A percentile compares a stretch with the other conserved stretches of the same genome.
Evolutionary conservation across 2,888 invertebrate genomes (phyloP).

Genomic region (Frankliniella fusca): DNA sequence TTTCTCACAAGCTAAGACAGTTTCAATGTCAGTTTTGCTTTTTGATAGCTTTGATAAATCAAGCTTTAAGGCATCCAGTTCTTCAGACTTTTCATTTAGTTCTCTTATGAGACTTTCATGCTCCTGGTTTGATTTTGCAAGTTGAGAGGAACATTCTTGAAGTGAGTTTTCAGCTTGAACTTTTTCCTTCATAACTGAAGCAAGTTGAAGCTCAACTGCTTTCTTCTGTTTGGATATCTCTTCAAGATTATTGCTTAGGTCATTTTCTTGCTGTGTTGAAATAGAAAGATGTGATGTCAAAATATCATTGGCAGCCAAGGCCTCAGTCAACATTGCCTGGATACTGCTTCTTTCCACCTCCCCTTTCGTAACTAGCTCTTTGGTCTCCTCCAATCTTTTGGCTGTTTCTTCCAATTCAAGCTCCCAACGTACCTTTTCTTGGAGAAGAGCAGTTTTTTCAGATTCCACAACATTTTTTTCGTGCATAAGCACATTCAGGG

Average conservation of each 20-base stretch:
- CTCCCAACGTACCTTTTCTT: not conserved
- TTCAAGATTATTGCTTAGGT: not conserved
- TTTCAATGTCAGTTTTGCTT: not conserved
- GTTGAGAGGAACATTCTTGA: not conserved
- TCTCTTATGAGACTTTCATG: not conserved
- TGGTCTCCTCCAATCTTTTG: not conserved
- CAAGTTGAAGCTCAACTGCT: not conserved
- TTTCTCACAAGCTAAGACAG: not conserved
- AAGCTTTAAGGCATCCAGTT: not conserved
- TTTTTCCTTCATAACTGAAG: not conserved
- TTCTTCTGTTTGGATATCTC: not conserved
- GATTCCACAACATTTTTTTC: not conserved
- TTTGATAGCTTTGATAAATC: not conserved
- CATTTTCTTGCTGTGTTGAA: not conserved
- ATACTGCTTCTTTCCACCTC: not conserved
- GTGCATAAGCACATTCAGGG: not conserved
- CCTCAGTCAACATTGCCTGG: not conserved
- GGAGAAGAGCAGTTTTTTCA: not conserved
- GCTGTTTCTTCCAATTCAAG: not conserved
- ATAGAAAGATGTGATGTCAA: not conserved
- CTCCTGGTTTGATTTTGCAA: not conserved
- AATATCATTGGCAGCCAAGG: not conserved
- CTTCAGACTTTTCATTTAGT: not conserved
- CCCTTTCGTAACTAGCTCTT: not conserved
- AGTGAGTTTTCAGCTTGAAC: not conserved